Base-by-base conservation (phyloP, 2,888 invertebrate species). In the Muscina levida region DNA sequence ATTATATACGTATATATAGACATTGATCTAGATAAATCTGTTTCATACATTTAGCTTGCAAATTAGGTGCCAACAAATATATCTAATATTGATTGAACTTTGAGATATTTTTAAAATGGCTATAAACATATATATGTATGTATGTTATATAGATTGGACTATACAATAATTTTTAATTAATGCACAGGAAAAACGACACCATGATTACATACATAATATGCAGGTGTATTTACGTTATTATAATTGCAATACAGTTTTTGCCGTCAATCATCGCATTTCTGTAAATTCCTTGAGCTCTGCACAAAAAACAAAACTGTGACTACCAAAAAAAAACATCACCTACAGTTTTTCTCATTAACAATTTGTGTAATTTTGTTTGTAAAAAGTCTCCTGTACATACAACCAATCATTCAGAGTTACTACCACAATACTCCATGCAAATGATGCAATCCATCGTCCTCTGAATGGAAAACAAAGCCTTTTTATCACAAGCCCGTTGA, bases 401-500 rank as follows among this genome's bases (percentile, higher is more conserved):
- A 5, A 13, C 39, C 2, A 42, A 37, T 42, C 19, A 59, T 59
- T 62, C 62, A 19, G 62, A 62, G 59, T 39, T 3, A 17, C 31
- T 31, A 31, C 4, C 8, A 31, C 31, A 31, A 5, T 17, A 39
- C 17, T 15, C 59, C 37, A 37, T 19, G 0, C 53, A n/a, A 13
- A 24, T 13, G 53, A 53, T 53, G 53, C 22, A 24, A 24, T 24
- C 24, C 24, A 24, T 53, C 53, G 24, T 53, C 24, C 53, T 53
- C 53, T 53, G 53, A 53, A 24, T 24, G 15, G n/a, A n/a, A n/a
- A 26, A 48, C 44, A 72, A 82, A 76, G 71, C 71, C 77, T 77
- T 82, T 70, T 15, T 72, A 79, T 77, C 26, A 79, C 77, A 82
- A 79, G 73, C 57, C 15, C 59, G 72, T 46, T 62, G 4, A 62